Base-by-base conservation (phyloP, 2,113 vertebrate species). In the Mus musculus region DNA sequence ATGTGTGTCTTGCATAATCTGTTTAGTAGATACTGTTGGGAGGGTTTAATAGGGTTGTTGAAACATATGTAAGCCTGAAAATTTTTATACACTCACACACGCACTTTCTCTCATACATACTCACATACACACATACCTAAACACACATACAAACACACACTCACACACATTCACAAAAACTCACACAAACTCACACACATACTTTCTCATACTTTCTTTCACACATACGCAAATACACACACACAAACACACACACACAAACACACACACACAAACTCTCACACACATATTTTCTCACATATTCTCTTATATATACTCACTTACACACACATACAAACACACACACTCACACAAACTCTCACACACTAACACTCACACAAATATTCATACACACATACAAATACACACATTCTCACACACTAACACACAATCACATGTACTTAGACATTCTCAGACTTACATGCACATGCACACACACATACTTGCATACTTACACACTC, bases 51-150 rank as follows among this genome's bases (percentile, higher is more conserved):
- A 36, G 63, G 39, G 2, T 12, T 90, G 12, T 22, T 89, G 7
- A 24, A 86, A 95, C 7, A 82, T 30, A 69, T 14, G 2, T 82
- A 84, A 94, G 19, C 90, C 59, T 97, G 39, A 96, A 7, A 96
- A 86, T 73, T 42, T 77, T 94, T 72, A 88, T 20, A 73, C 7
- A 84, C 73, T 13, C 10, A 42, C 73, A 42, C 22, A 46, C 4
- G 13, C 9, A 28, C 63, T 65, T 20, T 63, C 61, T 63, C 24
- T 65, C 39, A 46, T 14, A 19, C 16, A 33, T 8, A 46, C 20
- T 42, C n/a, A 75, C 72, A 75, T 9, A 75, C 19, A 75, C 14
- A 75, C n/a, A 72, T 3, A n/a, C 71, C 20, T 12, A 20, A 2
- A 72, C 71, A 72, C 16, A 36, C 10, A 81, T 26, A 85, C 4